Evolutionary conservation across 1,140 invertebrate genomes (phyloP), one percentile per base, ranked within the genome.

Genomic region (Drosophila triauraria): DNA sequence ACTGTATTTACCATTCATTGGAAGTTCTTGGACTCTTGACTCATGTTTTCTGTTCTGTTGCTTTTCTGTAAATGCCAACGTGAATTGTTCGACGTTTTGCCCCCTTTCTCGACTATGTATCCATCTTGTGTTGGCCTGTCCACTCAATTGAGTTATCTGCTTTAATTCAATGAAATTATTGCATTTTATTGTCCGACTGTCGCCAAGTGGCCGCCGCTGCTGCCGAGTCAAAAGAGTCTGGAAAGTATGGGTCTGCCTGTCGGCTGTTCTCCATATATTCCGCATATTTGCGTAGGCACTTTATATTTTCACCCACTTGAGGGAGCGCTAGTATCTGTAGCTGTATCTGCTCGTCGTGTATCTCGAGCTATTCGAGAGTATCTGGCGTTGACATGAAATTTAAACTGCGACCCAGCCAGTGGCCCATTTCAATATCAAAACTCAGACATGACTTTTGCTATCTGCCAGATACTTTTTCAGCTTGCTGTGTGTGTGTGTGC

Each of bases 161-260:
- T 80, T 84, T 85, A 85, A 84, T 84, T 84, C 62, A 84, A 84
- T 84, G 77, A 80, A 80, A 72, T 72, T 74, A 77, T 84, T 71
- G 81, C 72, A 80, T 77, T 69, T 83, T 84, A 82, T 81, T 81
- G 69, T 69, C 70, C 59, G 59, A 60, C 78, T 44, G 78, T 75
- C 78, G 78, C 62, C 70, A 80, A 75, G 69, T 75, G 77, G 63
- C 58, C 27, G 70, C 62, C 38, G 40, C 35, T 56, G 20, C 20
- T 35, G 5, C 20, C 40, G 17, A 61, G 38, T 59, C 30, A 62
- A 67, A 54, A 54, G 53, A 54, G 53, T 54, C 53, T 54, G 53
- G 13, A 54, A 32, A 68, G 65, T 67, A 47, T 69, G 46, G 46
- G 25, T 25, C 9, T 30, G 57, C 9, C 46, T 44, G 44, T 25